These are phyloP conservation scores for Pelosia muscerda DNA, from an alignment of 2,888 invertebrate species.

Conservation along the genomic window DNA sequence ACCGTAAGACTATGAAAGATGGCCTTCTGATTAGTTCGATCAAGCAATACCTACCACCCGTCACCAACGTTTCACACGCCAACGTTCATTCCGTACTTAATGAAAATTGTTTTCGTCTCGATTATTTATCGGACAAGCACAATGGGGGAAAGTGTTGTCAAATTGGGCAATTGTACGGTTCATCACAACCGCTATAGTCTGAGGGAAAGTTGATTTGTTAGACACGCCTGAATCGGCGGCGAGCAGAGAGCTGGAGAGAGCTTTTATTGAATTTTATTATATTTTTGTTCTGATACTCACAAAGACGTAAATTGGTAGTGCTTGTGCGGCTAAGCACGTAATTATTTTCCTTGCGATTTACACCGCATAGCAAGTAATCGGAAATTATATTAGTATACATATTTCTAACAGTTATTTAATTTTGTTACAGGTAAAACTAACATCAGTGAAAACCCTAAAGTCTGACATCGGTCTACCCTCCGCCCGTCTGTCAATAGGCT, in stretches of 20 bases:
- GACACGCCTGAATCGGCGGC: constrained; percentile 56
- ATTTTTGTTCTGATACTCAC: background rate
- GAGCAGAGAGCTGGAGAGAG: constrained; percentile 23
- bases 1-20: too few species aligned
- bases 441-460: constrained; percentile 33
- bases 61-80: constrained; percentile 7
- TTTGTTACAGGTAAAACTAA: constrained; percentile 59
- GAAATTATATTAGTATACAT: too few species aligned
- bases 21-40: too few species aligned
- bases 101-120: constrained; percentile 40
- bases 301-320: too few species aligned
- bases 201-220: constrained; percentile 66
- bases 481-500: too few species aligned
- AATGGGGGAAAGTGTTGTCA: constrained; percentile 68
- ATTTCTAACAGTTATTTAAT: constrained; percentile 33
- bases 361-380: too few species aligned
- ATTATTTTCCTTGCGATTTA: too few species aligned
- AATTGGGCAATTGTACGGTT: constrained; percentile 65
- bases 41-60: background rate
- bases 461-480: background rate
- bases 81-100: constrained; percentile 9
- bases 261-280: constrained; percentile 30
- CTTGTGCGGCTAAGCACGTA: too few species aligned
- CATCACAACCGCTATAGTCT: constrained; percentile 58
- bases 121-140: constrained; percentile 43